A percentile compares a stretch with the other conserved stretches of the same genome.
These are phyloP conservation scores for Enteromius fasciolatus DNA, from an alignment of 2,797 vertebrate species.

Conservation along the genomic window DNA sequence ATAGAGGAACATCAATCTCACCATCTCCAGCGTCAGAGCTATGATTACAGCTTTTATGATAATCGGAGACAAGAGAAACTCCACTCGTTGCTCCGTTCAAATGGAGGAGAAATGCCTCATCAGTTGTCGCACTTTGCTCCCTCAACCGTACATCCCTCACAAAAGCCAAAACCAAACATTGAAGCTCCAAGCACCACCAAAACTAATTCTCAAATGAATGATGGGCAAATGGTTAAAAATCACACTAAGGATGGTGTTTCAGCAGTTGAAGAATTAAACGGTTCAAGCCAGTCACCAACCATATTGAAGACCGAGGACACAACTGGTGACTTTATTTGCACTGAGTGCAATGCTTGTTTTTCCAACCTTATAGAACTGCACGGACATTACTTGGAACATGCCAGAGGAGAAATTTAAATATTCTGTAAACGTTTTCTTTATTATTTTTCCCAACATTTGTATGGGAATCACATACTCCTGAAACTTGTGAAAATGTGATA, in stretches of 20 bases:
- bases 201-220: neutral
- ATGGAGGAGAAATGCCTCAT: conserved; percentile 9
- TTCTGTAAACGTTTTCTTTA: neutral
- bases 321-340: conserved; percentile 67
- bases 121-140: conserved; percentile 4
- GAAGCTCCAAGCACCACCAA: neutral
- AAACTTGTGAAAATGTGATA: neutral
- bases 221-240: conserved; percentile 7
- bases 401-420: conserved; percentile 74
- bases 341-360: conserved; percentile 72
- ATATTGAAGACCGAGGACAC: conserved; percentile 19
- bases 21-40: neutral
- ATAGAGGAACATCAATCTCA: conserved; percentile 10
- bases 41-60: neutral
- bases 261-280: neutral
- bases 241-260: conserved; percentile 2
- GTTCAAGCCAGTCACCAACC: neutral
- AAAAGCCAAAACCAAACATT: neutral
- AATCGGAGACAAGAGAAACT: neutral
- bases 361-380: conserved; percentile 73
- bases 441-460: neutral
- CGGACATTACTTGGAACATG: conserved; percentile 81
- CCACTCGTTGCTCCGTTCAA: neutral
- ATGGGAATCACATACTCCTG: conserved; percentile 10
- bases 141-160: neutral